A percentile compares a stretch with the other conserved stretches of the same genome.
phyloP scores from a whole-genome alignment of 1,140 invertebrate species.

The Plutomurus gul region DNA sequence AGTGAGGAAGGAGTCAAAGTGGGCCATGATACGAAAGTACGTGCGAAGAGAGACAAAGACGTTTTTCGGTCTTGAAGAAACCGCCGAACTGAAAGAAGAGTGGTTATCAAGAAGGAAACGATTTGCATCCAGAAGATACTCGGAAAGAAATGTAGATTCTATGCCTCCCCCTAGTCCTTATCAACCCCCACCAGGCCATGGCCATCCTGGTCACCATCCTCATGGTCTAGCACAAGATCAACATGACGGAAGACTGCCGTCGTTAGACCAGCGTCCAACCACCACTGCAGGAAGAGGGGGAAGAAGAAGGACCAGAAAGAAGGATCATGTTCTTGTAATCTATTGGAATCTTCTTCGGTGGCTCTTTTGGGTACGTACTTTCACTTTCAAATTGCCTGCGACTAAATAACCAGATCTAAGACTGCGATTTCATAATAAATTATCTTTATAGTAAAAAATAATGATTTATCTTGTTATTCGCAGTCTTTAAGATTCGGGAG shows the following conservation, averaged over 20 bases:
- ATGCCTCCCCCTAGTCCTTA: constrained; percentile 53
- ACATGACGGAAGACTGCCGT: constrained; percentile 36
- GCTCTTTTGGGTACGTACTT: constrained; percentile 50
- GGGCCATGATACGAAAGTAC: constrained; percentile 43
- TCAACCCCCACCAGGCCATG: constrained; percentile 20
- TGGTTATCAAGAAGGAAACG: constrained; percentile 51
- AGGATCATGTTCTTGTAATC: constrained; percentile 52
- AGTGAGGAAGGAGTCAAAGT: constrained; percentile 30
- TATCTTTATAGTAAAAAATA: too few species aligned
- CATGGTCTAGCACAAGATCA: constrained; percentile 37
- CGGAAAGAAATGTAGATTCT: constrained; percentile 52
- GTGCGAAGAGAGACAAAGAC: constrained; percentile 46
- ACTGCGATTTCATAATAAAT: too few species aligned
- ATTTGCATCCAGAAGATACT: constrained; percentile 51
- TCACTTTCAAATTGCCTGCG: too few species aligned
- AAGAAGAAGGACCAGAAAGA: constrained; percentile 49
- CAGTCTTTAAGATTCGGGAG: constrained; percentile 52
- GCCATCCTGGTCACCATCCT: neutral
- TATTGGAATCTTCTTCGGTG: constrained; percentile 53
- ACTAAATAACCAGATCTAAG: too few species aligned
- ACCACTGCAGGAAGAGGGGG: constrained; percentile 3
- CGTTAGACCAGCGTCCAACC: constrained; percentile 30
- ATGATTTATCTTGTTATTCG: neutral
- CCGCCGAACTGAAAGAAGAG: constrained; percentile 50
- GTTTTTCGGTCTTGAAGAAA: constrained; percentile 50